Base-by-base conservation (phyloP, 1,140 invertebrate species). In the Heliothis subflexa region DNA sequence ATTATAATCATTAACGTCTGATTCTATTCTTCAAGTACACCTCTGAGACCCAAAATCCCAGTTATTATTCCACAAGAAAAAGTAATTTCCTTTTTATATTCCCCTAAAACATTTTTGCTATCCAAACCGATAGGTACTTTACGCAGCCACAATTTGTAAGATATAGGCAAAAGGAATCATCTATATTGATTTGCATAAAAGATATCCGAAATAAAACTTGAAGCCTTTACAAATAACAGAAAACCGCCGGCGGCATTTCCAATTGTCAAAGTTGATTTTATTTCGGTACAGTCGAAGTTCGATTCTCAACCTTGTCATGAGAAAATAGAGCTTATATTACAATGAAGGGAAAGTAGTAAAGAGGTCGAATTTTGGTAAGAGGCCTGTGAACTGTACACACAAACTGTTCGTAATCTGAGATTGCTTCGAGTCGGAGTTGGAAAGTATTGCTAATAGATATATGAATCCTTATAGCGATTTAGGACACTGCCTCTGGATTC, bases 231-330 rank as follows among this genome's bases (percentile, higher is more conserved):
- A 70, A 70, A 70, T 50, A 70, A 18, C 66, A 70, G n/a, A 50
- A 70, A 70, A 49, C 50, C 47, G 47, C 66, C 18, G 47, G 12
- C 49, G 64, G 64, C 64, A 68, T 14, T 49, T 21, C 66, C 61
- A 52, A 70, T 70, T 70, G 66, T 70, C 66, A 52, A 70, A 70
- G 66, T 70, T 70, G 47, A 70, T 70, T 70, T 50, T 70, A 52
- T 70, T 70, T 70, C 14, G 21, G 1, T 0, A 13, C 50, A 49
- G 0, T 50, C 13, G 14, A 1, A 14, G 1, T 70, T 50, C 0
- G 13, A 70, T 7, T 50, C 14, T 4, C 3, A 68, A 70, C 47
- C 47, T 10, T 70, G 11, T n/a, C 4, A 5, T 1, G 2, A 50
- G 13, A 4, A 0, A 10, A n/a, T 28, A 52, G 7, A 28, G 66